A percentile compares a stretch with the other conserved stretches of the same genome.
Evolutionary conservation across 1,140 invertebrate species (phyloP).

Genomic region (Kradibia gibbosae): DNA sequence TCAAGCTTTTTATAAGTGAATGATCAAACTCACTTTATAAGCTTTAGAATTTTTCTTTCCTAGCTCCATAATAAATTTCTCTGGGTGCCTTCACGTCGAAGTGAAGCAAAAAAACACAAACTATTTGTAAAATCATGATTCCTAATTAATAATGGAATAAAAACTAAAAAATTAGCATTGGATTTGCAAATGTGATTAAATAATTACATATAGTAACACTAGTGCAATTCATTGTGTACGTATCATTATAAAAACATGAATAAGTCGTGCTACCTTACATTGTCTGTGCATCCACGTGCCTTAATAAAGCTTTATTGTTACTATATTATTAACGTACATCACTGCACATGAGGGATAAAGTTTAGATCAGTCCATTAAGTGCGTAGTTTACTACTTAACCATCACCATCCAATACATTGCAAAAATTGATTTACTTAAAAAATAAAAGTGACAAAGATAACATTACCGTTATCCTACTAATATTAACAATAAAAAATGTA

Average conservation of each 20-base stretch:
- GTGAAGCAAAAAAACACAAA: neutral
- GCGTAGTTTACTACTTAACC: conserved; percentile 23
- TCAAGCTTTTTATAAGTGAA: neutral
- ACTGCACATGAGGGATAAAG: neutral
- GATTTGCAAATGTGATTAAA: no score
- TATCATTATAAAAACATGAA: neutral
- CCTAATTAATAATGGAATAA: neutral
- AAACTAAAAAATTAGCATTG: conserved; percentile 2
- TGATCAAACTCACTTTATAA: neutral
- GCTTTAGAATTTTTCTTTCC: neutral
- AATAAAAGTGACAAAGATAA: neutral
- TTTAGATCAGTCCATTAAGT: neutral
- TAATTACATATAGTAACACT: neutral
- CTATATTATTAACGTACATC: neutral
- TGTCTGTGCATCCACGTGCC: conserved; percentile 16
- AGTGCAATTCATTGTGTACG: neutral
- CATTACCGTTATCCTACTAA: neutral
- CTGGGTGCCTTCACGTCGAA: conserved; percentile 36
- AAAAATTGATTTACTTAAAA: neutral
- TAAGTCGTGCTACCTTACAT: conserved; percentile 7
- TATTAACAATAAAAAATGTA: neutral
- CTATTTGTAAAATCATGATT: neutral
- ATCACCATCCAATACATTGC: conserved; percentile 35
- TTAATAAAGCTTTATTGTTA: conserved; percentile 6
- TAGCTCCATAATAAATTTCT: conserved; percentile 3